Percentiles rank a stretch among this genome's conserved stretches.
Evolutionary conservation across 2,888 invertebrate genomes (phyloP).

Genomic region (Chrysodeixis includens): DNA sequence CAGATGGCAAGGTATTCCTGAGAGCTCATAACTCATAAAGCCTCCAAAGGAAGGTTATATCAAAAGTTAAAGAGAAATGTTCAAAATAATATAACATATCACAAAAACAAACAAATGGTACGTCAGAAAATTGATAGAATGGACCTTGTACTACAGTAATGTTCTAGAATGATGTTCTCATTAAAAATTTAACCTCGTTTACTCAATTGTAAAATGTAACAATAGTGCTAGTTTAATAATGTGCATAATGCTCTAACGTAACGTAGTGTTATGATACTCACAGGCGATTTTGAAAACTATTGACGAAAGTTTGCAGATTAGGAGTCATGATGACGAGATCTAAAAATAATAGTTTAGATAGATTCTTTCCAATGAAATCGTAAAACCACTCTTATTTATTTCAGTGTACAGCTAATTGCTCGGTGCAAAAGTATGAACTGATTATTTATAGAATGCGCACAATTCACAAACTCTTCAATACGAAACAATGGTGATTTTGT

Average conservation of each 20-base stretch:
- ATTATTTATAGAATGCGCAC: conserved; percentile 50
- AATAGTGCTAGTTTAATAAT: background rate
- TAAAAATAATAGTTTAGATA: conserved; percentile 17
- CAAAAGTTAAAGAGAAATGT: background rate
- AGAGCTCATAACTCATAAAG: too few species aligned
- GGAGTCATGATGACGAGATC: conserved; percentile 87
- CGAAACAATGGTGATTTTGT: conserved; percentile 57
- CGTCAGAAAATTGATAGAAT: conserved; percentile 26
- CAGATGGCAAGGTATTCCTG: too few species aligned
- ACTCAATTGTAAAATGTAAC: background rate
- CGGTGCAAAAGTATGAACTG: conserved; percentile 22
- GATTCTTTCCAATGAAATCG: conserved; percentile 9
- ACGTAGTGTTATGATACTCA: conserved; percentile 83
- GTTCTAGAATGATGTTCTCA: conserved; percentile 60
- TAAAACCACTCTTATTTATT: conserved; percentile 18
- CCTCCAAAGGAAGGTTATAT: too few species aligned
- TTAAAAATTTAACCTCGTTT: conserved; percentile 16
- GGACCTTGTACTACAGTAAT: conserved; percentile 38
- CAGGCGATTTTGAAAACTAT: conserved; percentile 92
- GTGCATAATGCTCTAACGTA: background rate
- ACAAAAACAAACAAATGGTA: conserved; percentile 13
- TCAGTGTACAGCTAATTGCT: conserved; percentile 22
- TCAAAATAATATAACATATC: background rate
- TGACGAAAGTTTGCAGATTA: conserved; percentile 90
- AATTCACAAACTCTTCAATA: conserved; percentile 28